Evolutionary conservation across 1,140 invertebrate species (phyloP), one percentile per base, ranked within the genome.

Genomic region (Drosophila nebulosa): DNA sequence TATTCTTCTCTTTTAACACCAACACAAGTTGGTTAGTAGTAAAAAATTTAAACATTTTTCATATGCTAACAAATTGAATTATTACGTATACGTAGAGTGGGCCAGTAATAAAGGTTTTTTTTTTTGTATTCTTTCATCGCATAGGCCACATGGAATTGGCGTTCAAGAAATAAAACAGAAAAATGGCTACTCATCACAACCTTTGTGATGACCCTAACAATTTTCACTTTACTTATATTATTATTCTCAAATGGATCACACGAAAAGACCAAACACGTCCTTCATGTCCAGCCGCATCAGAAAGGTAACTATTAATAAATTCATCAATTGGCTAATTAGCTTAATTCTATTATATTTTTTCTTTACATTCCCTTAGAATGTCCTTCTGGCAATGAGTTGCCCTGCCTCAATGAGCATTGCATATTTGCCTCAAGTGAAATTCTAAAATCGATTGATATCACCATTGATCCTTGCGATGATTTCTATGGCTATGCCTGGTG

Each of bases 401-500:
- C 93, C 52, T 98, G 97, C 90, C 91, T 98, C 7, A 96, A 96
- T 9, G 93, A 96, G 64, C 95, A 95, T 4, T 98, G 97, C 88
- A 95, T 99, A 4, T 96, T 95, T 59, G 96, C 97, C 0, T 95
- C 97, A 0, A 96, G 96, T 46, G 94, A 96, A 59, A 95, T 99
- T 35, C 93, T 98, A 36, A 95, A 95, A 65, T 95, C 96, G 1
- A 96, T 99, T 92, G 96, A 99, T 90, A 90, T 92, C 0, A 93
- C 92, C 1, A 93, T 95, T 2, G 93, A 98, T 91, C 98, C 98
- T 0, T 99, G 98, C 91, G 93, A 97, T 6, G 97, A 99, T 92
- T 99, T 99, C 92, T 99, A 99, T 92, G 93, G 96, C 60, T 99
- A 96, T 92, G 94, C 98, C 0, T 99, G 98, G 90, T 91, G 70